Conservation (phyloP, 2,888 invertebrate genomes). For the Marasmarcha lunaedactyla region DNA sequence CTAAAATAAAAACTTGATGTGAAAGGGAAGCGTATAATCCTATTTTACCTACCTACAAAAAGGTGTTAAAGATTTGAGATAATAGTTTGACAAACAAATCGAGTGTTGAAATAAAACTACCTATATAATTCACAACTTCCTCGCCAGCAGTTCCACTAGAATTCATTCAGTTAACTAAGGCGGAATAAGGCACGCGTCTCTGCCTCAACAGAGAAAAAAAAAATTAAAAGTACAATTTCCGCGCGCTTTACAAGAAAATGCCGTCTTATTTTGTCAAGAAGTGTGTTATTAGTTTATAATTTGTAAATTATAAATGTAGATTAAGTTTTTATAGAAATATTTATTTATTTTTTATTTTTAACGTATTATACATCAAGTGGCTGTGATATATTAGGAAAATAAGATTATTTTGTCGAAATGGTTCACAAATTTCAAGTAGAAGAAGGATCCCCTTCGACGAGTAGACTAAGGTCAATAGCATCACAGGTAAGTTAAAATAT, state of each 20-base stretch:
- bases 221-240: not conserved
- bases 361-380: not conserved
- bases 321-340: no score
- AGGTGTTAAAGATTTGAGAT: no score
- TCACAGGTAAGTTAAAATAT: constrained; percentile 35
- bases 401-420: constrained; percentile 25
- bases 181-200: not conserved
- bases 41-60: no score
- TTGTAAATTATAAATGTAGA: no score
- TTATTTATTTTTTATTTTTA: no score
- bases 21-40: no score
- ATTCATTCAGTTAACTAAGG: not conserved
- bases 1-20: no score
- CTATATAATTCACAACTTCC: not conserved
- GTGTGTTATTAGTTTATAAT: not conserved
- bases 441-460: constrained; percentile 21
- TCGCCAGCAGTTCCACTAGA: not conserved
- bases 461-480: constrained; percentile 30
- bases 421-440: constrained; percentile 34
- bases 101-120: not conserved
- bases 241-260: not conserved
- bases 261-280: not conserved
- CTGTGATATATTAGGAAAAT: not conserved
- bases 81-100: no score
- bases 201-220: no score